phyloP scores from a whole-genome alignment of 2,888 invertebrate species.

The Erebia aethiops region DNA sequence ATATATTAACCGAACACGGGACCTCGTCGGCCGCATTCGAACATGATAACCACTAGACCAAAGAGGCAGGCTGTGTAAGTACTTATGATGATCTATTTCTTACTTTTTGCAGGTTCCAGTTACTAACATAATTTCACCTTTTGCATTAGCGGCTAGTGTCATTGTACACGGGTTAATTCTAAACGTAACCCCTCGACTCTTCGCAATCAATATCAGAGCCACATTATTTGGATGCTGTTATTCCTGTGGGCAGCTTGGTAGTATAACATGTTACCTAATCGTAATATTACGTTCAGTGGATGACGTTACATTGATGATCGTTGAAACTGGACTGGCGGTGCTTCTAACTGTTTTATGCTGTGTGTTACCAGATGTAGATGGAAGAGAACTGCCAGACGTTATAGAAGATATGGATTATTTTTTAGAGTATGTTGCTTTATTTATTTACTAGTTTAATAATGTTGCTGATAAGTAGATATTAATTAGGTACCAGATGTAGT shows the following conservation, averaged over 20 bases:
- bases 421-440: constrained; percentile 55
- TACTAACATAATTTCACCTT: constrained; percentile 50
- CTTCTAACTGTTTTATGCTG: constrained; percentile 53
- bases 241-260: constrained; percentile 65
- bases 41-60: too few relatives aligned
- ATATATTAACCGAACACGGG: too few relatives aligned
- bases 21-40: too few relatives aligned
- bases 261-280: constrained; percentile 61
- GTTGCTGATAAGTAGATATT: too few relatives aligned
- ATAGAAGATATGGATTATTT: constrained; percentile 75
- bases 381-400: constrained; percentile 70
- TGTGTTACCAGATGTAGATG: constrained; percentile 63
- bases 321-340: constrained; percentile 51
- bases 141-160: constrained; percentile 60
- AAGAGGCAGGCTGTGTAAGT: too few relatives aligned
- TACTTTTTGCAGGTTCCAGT: constrained; percentile 37
- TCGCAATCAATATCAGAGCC: constrained; percentile 65
- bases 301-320: constrained; percentile 48
- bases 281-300: constrained; percentile 52
- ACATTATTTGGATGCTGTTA: constrained; percentile 66
- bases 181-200: constrained; percentile 66
- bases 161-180: constrained; percentile 59
- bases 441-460: background rate
- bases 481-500: too few relatives aligned
- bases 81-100: background rate